These are phyloP conservation scores for Chesias legatella DNA, from an alignment of 2,888 invertebrate species.

Conservation along the genomic window DNA sequence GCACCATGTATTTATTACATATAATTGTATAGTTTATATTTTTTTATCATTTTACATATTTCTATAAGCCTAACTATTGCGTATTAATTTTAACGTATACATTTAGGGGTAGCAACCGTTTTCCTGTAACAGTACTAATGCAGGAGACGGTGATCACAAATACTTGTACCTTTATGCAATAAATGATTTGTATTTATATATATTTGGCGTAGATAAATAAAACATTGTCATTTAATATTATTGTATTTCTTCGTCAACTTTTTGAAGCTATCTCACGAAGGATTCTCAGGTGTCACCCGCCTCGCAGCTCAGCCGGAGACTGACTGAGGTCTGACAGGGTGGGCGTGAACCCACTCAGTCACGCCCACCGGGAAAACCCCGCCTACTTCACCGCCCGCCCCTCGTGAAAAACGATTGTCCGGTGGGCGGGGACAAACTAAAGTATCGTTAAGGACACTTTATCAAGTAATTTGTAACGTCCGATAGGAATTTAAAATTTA, in stretches of 20 bases:
- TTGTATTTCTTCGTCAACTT: not conserved
- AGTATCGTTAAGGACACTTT: conserved; percentile 77
- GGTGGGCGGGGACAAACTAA: conserved; percentile 63
- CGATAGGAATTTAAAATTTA: conserved; percentile 68
- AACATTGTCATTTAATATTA: not conserved
- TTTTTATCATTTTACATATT: no score
- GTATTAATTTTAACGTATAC: no score
- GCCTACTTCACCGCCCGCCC: conserved; percentile 56
- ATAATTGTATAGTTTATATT: no score
- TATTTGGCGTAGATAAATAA: no score
- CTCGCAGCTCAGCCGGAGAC: conserved; percentile 59
- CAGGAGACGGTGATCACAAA: no score
- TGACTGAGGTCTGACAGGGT: conserved; percentile 64
- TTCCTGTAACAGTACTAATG: no score
- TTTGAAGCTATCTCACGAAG: conserved; percentile 4
- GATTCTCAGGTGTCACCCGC: conserved; percentile 48
- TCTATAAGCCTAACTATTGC: no score
- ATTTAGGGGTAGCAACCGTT: no score
- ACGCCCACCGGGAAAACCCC: conserved; percentile 35
- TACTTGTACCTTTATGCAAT: no score
- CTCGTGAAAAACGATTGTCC: conserved; percentile 63
- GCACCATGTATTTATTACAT: no score
- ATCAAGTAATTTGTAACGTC: conserved; percentile 77
- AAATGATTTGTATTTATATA: no score
- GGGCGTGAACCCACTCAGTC: conserved; percentile 53